Percentiles rank a stretch among this genome's conserved stretches.
phyloP scores from a whole-genome alignment of 2,113 vertebrate genomes.

The Charina bottae region DNA sequence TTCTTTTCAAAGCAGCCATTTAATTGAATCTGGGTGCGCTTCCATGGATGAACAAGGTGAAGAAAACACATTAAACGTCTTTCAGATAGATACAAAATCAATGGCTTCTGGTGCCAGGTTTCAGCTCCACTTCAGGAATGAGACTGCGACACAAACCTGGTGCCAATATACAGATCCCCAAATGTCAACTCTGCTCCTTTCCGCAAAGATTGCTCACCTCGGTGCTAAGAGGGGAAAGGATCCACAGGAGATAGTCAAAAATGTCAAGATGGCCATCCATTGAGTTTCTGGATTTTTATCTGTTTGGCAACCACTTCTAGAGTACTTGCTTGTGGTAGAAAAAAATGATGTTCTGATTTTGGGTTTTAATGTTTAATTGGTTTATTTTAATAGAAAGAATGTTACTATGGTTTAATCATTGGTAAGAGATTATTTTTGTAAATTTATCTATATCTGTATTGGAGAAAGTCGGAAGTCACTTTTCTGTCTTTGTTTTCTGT shows the following conservation, averaged over 20 bases:
- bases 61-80: not conserved
- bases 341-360: too few relatives aligned
- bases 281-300: too few relatives aligned
- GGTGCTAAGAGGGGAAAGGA: not conserved
- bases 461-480: too few relatives aligned
- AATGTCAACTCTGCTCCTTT: not conserved
- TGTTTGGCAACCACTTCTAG: too few relatives aligned
- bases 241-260: not conserved
- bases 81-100: not conserved
- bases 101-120: not conserved
- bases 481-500: too few relatives aligned
- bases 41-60: not conserved
- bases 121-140: not conserved
- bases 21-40: not conserved
- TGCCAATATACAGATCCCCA: not conserved
- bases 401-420: too few relatives aligned
- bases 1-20: not conserved
- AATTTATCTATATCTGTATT: too few relatives aligned
- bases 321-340: too few relatives aligned
- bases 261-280: not conserved
- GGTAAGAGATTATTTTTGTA: too few relatives aligned
- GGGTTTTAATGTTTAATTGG: too few relatives aligned
- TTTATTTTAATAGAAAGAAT: too few relatives aligned
- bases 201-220: not conserved
- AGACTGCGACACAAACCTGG: not conserved